These are phyloP conservation scores for Taxidea taxus DNA, from an alignment of 2,113 vertebrate species.

Conservation along the genomic window DNA sequence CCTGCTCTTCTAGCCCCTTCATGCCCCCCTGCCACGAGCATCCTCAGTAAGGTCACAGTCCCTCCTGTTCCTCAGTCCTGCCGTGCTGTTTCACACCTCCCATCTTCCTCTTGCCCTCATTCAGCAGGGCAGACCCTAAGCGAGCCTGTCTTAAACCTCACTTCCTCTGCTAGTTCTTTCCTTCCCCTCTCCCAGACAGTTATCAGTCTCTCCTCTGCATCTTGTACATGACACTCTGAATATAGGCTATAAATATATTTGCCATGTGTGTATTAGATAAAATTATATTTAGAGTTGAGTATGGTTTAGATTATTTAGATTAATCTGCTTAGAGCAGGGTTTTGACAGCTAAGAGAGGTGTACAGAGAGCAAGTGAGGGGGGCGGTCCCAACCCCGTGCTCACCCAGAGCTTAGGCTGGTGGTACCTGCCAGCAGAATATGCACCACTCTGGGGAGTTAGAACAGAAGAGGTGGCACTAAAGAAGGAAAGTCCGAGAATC, in stretches of 20 bases:
- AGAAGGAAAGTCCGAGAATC: neutral
- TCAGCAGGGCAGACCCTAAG: neutral
- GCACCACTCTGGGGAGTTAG: neutral
- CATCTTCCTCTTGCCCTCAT: neutral
- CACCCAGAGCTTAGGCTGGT: neutral
- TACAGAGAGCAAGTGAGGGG: neutral
- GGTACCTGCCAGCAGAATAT: neutral
- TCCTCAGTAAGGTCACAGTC: neutral
- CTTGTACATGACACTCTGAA: conserved; percentile 55
- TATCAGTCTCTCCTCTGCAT: conserved; percentile 41
- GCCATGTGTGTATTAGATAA: conserved; percentile 24
- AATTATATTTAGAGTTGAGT: conserved; percentile 15
- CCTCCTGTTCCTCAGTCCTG: neutral
- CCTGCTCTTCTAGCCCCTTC: neutral
- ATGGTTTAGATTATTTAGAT: neutral
- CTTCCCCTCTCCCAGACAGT: conserved; percentile 36
- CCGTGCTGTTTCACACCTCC: neutral
- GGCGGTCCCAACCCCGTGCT: neutral
- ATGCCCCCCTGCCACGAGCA: neutral
- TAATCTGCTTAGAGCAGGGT: neutral
- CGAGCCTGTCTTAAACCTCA: neutral
- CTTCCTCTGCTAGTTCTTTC: conserved; percentile 39
- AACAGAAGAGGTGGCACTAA: neutral
- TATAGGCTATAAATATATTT: conserved; percentile 59
- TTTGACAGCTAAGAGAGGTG: conserved; percentile 25